These are phyloP conservation scores for Orchesella cincta DNA, from an alignment of 1,140 invertebrate species.

Conservation along the genomic window DNA sequence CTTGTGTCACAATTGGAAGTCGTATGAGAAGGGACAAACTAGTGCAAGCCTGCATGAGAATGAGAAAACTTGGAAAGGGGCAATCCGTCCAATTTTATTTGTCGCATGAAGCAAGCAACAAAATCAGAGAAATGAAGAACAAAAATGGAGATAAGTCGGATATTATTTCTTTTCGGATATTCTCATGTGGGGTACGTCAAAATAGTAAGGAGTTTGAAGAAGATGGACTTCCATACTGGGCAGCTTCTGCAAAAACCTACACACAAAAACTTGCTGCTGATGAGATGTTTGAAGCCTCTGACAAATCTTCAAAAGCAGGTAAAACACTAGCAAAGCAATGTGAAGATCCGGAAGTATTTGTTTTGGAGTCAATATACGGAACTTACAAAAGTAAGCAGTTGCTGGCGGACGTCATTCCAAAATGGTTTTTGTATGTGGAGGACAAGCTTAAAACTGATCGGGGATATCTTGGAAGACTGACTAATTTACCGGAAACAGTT, in stretches of 20 bases:
- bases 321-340: background rate
- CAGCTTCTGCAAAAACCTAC: conserved; percentile 19
- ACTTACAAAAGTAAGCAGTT: background rate
- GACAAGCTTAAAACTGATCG: no score
- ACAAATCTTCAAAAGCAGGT: background rate
- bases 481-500: no score
- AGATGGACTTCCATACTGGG: conserved; percentile 36
- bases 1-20: conserved; percentile 42
- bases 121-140: conserved; percentile 30
- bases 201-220: conserved; percentile 30
- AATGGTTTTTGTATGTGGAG: background rate
- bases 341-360: background rate
- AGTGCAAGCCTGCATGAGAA: conserved; percentile 45
- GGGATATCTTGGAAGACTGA: no score
- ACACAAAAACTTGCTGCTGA: conserved; percentile 28
- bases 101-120: conserved; percentile 34
- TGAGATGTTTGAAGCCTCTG: background rate
- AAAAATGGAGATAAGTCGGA: background rate
- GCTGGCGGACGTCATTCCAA: background rate
- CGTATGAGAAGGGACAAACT: conserved; percentile 39
- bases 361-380: background rate
- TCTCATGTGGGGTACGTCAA: conserved; percentile 8
- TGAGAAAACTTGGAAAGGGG: conserved; percentile 40
- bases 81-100: conserved; percentile 39
- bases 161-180: conserved; percentile 2